A percentile compares a stretch with the other conserved stretches of the same genome.
Evolutionary conservation across 2,797 vertebrate genomes (phyloP).

Genomic region (Pseudochaenichthys georgianus): DNA sequence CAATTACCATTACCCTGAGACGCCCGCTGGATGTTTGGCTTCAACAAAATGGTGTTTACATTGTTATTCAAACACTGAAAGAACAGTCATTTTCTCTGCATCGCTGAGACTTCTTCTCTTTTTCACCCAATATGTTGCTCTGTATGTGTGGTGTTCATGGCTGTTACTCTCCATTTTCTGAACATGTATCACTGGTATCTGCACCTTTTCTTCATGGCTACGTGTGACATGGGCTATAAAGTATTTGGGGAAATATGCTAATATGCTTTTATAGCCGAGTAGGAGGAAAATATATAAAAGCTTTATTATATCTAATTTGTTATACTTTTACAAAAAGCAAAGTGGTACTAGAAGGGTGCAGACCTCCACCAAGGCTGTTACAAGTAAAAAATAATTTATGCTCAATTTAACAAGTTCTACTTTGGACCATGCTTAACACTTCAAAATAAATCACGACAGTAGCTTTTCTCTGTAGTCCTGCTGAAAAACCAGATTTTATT

Average conservation of each 20-base stretch:
- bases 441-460: too few relatives aligned
- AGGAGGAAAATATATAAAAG: too few relatives aligned
- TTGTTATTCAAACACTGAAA: conserved; percentile 35
- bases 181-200: background rate
- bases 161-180: background rate
- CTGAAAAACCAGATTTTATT: too few relatives aligned
- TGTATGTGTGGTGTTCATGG: background rate
- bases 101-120: background rate
- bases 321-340: background rate
- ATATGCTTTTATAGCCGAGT: too few relatives aligned
- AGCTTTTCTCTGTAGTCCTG: too few relatives aligned
- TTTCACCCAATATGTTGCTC: background rate
- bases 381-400: too few relatives aligned
- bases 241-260: too few relatives aligned
- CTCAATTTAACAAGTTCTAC: too few relatives aligned
- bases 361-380: too few relatives aligned
- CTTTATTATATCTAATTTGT: too few relatives aligned
- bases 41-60: conserved; percentile 34
- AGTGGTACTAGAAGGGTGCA: background rate
- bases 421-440: too few relatives aligned
- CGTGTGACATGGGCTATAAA: background rate
- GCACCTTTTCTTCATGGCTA: background rate
- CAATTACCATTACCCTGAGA: conserved; percentile 54
- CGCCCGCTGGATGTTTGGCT: conserved; percentile 42
- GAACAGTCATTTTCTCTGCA: conserved; percentile 20